Conservation (phyloP, 2,797 vertebrate species). For the Pseudomugil tenellus region DNA sequence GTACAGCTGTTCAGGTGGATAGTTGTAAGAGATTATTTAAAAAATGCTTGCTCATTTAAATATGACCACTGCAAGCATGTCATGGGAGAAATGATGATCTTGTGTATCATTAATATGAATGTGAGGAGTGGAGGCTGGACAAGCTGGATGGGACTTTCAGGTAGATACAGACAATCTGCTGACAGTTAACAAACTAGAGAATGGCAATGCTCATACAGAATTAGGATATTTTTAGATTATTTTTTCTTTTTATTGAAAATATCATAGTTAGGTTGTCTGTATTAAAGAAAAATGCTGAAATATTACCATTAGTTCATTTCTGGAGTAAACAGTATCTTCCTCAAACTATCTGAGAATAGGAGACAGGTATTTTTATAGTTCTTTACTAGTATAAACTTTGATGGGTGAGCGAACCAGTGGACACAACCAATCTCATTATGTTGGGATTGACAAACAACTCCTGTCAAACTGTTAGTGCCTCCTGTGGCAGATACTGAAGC, state of each 20-base stretch:
- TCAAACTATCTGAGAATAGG: slow-evolving; percentile 39
- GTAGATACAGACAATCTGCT: too few relatives aligned
- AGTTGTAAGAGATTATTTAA: too few relatives aligned
- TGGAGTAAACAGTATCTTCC: slow-evolving; percentile 6
- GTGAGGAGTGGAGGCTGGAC: too few relatives aligned
- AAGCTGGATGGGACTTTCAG: too few relatives aligned
- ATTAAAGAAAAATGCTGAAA: too few relatives aligned
- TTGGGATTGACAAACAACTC: slow-evolving; percentile 71
- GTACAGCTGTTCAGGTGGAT: too few relatives aligned
- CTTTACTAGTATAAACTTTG: slow-evolving; percentile 38
- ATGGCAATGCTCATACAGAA: too few relatives aligned
- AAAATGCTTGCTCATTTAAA: background rate
- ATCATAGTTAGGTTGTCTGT: too few relatives aligned
- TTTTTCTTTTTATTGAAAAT: too few relatives aligned
- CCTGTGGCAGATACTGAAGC: slow-evolving; percentile 66
- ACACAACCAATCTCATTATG: slow-evolving; percentile 66
- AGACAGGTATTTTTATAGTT: slow-evolving; percentile 58
- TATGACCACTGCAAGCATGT: background rate
- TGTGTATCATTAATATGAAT: background rate
- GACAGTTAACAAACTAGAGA: too few relatives aligned
- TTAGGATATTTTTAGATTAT: too few relatives aligned
- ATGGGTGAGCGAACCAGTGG: slow-evolving; percentile 48
- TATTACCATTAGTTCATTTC: background rate
- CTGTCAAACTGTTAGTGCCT: slow-evolving; percentile 76
- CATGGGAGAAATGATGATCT: background rate